Evolutionary conservation across 2,888 invertebrate genomes (phyloP).

Genomic region (Temnothorax unifasciatus): DNA sequence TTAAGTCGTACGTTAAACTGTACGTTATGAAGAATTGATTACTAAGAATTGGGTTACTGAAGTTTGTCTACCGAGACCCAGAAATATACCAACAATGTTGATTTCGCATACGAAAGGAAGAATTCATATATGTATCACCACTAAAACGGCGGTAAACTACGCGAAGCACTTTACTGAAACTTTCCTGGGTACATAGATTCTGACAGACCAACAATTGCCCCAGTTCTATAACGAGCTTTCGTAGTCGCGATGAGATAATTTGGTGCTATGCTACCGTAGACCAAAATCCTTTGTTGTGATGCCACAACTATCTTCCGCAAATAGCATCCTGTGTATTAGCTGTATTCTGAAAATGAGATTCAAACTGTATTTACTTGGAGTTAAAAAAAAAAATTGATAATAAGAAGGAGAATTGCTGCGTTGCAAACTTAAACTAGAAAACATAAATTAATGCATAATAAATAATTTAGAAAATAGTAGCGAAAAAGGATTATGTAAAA

Average conservation of each 20-base stretch:
- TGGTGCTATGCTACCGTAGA: conserved; percentile 22
- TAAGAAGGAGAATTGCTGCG: background rate
- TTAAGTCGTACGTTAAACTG: background rate
- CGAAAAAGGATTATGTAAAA: background rate
- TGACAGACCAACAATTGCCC: conserved; percentile 54
- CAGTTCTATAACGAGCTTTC: conserved; percentile 53
- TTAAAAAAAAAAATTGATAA: background rate
- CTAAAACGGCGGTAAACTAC: conserved; percentile 38
- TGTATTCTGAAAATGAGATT: background rate
- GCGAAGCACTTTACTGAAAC: conserved; percentile 47
- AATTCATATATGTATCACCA: conserved; percentile 37
- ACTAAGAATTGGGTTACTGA: background rate
- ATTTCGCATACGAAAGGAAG: conserved; percentile 16
- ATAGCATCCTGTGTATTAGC: conserved; percentile 1
- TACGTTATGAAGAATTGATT: background rate
- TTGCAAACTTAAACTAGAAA: background rate
- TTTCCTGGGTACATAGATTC: conserved; percentile 47
- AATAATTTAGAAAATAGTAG: background rate
- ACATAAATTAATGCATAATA: background rate
- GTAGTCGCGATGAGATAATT: conserved; percentile 46
- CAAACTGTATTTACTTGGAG: background rate
- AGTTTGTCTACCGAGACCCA: background rate
- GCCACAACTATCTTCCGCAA: conserved; percentile 30
- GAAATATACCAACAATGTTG: conserved; percentile 19
- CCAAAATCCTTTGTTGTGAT: conserved; percentile 46